These are phyloP conservation scores for Patiria pectinifera DNA, from an alignment of 53 echinoderm and acorn worm species.

Conservation along the genomic window DNA sequence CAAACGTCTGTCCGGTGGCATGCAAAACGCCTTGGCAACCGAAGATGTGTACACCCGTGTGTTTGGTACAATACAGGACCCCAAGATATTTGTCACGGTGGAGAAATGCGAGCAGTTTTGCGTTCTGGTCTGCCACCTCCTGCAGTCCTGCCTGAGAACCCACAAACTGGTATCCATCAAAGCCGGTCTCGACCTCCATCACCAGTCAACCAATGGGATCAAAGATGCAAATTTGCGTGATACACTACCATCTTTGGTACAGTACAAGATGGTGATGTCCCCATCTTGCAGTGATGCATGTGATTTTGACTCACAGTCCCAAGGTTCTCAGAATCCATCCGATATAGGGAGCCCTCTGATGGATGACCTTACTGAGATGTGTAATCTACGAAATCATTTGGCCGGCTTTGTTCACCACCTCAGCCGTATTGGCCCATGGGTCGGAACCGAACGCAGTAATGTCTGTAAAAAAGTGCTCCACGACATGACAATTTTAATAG, in stretches of 20 bases:
- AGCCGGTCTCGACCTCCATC: constrained; percentile 33
- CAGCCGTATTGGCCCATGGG: constrained; percentile 61
- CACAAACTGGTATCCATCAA: constrained; percentile 55
- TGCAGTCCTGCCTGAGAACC: constrained; percentile 56
- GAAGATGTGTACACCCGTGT: constrained; percentile 55
- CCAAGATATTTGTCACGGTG: constrained; percentile 32
- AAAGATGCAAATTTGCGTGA: not conserved
- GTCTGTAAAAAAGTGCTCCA: constrained; percentile 30
- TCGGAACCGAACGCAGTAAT: constrained; percentile 38
- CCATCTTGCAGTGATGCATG: not conserved
- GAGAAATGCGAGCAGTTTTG: constrained; percentile 60
- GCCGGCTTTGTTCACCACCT: constrained; percentile 54
- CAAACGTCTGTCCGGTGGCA: not conserved
- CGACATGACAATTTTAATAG: constrained; percentile 37
- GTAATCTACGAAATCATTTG: constrained; percentile 22
- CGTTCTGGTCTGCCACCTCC: constrained; percentile 60
- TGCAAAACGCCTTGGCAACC: constrained; percentile 8
- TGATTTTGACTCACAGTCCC: not conserved
- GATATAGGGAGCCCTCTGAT: constrained; percentile 4
- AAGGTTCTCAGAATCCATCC: not conserved
- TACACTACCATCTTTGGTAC: not conserved
- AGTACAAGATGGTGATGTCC: not conserved
- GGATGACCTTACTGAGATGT: constrained; percentile 54
- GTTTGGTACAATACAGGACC: constrained; percentile 46
- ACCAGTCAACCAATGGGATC: not conserved